A percentile compares a stretch with the other conserved stretches of the same genome.
These are phyloP conservation scores for Hyles vespertilio DNA, from an alignment of 1,140 invertebrate genomes.

Conservation along the genomic window DNA sequence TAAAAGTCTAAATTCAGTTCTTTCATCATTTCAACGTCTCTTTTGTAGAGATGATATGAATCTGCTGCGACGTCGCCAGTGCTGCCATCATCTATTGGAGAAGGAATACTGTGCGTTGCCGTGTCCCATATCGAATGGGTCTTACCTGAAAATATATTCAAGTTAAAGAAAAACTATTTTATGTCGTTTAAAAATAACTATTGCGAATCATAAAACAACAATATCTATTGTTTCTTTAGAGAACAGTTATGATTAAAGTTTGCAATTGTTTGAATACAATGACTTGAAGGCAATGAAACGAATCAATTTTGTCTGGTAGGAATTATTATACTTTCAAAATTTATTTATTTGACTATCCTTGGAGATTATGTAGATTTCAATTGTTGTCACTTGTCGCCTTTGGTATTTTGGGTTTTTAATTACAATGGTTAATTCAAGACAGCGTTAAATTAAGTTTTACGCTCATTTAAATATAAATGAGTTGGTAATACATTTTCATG, in stretches of 20 bases:
- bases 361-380: too few species aligned
- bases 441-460: neutral
- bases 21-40: conserved; percentile 65
- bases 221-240: too few species aligned
- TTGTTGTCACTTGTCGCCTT: too few species aligned
- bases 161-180: neutral
- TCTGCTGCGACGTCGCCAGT: conserved; percentile 67
- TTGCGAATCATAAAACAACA: too few species aligned
- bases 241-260: too few species aligned
- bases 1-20: conserved; percentile 75
- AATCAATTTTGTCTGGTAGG: too few species aligned
- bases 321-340: too few species aligned
- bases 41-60: conserved; percentile 55
- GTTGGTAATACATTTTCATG: neutral
- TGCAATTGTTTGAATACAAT: too few species aligned
- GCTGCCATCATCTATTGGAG: conserved; percentile 69
- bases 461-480: neutral
- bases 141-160: conserved; percentile 59
- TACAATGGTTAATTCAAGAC: neutral
- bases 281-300: too few species aligned
- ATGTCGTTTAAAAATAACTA: too few species aligned
- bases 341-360: too few species aligned
- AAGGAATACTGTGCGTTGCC: conserved; percentile 62
- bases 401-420: neutral
- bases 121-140: conserved; percentile 77